Evolutionary conservation across 2,888 invertebrate genomes (phyloP), one percentile per base, ranked within the genome.

Genomic region (Ectemnius continuus): DNA sequence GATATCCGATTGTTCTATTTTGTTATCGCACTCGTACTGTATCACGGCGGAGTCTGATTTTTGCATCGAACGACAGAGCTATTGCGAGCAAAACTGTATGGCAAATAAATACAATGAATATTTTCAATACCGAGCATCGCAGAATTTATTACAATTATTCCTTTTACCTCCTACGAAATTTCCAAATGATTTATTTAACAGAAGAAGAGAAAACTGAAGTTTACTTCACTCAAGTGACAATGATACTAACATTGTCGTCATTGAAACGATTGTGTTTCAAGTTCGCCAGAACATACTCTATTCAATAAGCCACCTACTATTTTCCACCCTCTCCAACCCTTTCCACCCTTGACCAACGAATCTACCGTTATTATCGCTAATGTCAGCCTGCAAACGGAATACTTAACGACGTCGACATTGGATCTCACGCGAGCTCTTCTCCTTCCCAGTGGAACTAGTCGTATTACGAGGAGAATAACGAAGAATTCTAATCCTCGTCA

Each of bases 311-410:
- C 26, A 58, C 13, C 16, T 5, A 8, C 45, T 14, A 11, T 14
- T 0, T 58, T 46, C 59, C 13, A 57, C 13, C 20, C 26, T 20
- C n/a, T 11, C 3, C 23, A 3, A 23, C 20, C 20, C 20, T 20
- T 20, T 13, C 11, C 36, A 2, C 16, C 14, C 11, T 18, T 11
- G 60, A 69, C 18, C 20, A 56, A 23, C 6, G 28, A 59, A 47
- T 14, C 61, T 59, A 8, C 4, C 0, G 46, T 23, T 28, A 36
- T 57, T 48, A 66, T 47, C 20, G 18, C 45, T 5, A 26, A 20
- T 36, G 11, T 8, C 11, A 14, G 3, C 23, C 23, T 11, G 8
- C 48, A 73, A 67, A 70, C 45, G 47, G 77, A 77, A 70, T 78
- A 20, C 4, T 0, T 48, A 60, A 78, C 16, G 67, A 36, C 11